These are phyloP conservation scores for Megaceryle maxima DNA, from an alignment of 2,113 vertebrate species.

Conservation along the genomic window DNA sequence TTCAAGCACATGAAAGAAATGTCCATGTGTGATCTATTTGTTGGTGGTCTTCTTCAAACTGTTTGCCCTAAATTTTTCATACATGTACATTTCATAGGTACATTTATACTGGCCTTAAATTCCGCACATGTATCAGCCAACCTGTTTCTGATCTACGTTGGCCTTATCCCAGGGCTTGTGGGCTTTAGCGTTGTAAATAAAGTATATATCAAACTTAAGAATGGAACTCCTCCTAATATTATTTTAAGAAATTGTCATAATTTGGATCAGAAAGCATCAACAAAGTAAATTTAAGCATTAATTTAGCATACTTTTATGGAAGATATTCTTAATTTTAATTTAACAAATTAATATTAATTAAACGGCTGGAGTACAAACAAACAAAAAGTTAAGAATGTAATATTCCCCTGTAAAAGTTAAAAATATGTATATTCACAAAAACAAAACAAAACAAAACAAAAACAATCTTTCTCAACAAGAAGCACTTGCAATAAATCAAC, in stretches of 20 bases:
- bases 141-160: slow-evolving; percentile 30
- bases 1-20: background rate
- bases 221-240: slow-evolving; percentile 6
- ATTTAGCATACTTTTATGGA: background rate
- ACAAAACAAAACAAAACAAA: background rate
- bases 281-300: background rate
- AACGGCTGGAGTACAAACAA: background rate
- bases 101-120: slow-evolving; percentile 42
- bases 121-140: background rate
- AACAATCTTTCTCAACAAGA: slow-evolving; percentile 30
- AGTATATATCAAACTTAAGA: slow-evolving; percentile 36
- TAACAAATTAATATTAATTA: background rate
- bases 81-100: background rate
- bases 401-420: background rate
- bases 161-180: slow-evolving; percentile 34
- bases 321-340: background rate
- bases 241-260: background rate
- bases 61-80: background rate
- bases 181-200: background rate
- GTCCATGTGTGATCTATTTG: background rate
- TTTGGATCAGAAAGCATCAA: background rate
- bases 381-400: background rate
- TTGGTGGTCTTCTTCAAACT: slow-evolving; percentile 40
- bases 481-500: slow-evolving; percentile 30
- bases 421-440: background rate